Base-by-base conservation (phyloP, 2,888 invertebrate species). In the Yponomeuta malinellus region DNA sequence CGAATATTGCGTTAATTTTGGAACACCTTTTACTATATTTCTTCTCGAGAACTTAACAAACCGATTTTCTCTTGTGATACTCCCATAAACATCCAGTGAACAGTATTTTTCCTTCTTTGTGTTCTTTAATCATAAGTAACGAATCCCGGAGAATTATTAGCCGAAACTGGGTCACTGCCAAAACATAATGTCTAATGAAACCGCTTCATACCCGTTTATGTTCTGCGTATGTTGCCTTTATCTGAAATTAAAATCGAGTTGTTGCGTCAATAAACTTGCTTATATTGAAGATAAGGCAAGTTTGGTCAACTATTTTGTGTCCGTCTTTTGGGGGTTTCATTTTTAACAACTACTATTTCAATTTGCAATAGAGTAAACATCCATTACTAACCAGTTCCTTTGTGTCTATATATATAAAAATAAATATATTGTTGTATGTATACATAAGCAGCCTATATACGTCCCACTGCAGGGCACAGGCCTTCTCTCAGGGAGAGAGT, bases 171-270 rank as follows among this genome's bases (percentile, higher is more conserved):
- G 71, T 59, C 70, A 63, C 48, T 70, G 63, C 71, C 72, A 73
- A 74, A 73, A 72, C 69, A 71, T 73, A 73, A 75, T 74, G 74
- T 73, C 73, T 72, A 76, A 76, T 75, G 74, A 76, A 75, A 70
- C 71, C 73, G 72, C 72, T 77, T 59, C 52, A 59, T 59, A 15
- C 52, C 2, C 6, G 52, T 59, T 77, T 75, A 75, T 73, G 75
- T 72, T 64, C 72, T 68, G 68, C 12, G 52, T 59, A 59, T 71
- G 73, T 71, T 63, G 73, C 73, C 74, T 76, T 74, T 78, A 78
- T 77, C 78, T 78, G 75, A 78, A 78, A 78, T 78, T 78, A 76
- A 77, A 78, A 78, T 78, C 78, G 73, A 48, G 52, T 65, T 48
- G 48, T 70, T 63, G 29, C 63, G 69, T 63, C 63, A 63, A 69